phyloP scores from a whole-genome alignment of 2,888 invertebrate genomes.

The Thymelicus acteon region DNA sequence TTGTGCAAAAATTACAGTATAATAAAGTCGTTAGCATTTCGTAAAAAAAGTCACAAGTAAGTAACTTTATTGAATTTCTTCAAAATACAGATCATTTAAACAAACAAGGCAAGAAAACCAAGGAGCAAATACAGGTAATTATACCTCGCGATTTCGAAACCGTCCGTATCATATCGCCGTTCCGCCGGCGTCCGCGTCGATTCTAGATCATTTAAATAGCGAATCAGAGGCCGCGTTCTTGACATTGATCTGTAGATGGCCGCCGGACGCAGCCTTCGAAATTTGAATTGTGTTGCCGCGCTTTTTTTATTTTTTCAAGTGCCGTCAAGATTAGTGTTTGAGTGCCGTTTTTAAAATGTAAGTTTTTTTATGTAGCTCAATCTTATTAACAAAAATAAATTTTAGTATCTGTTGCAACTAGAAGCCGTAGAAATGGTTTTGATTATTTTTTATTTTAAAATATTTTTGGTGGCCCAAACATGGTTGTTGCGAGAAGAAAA shows the following conservation, averaged over 20 bases:
- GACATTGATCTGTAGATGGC: constrained; percentile 70
- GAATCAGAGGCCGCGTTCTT: constrained; percentile 66
- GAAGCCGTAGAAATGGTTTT: too few relatives aligned
- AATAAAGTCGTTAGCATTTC: too few relatives aligned
- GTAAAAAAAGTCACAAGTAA: too few relatives aligned
- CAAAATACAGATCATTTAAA: too few relatives aligned
- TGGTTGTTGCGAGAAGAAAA: too few relatives aligned
- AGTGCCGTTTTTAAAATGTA: constrained; percentile 32
- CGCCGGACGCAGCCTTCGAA: constrained; percentile 54
- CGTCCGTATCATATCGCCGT: constrained; percentile 57
- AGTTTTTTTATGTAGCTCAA: constrained; percentile 19
- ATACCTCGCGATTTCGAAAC: constrained; percentile 52
- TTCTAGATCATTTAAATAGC: constrained; percentile 82
- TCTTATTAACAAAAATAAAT: too few relatives aligned
- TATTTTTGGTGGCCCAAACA: too few relatives aligned
- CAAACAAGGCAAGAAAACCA: constrained; percentile 42
- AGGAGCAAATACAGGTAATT: constrained; percentile 29
- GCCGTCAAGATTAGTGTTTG: constrained; percentile 16
- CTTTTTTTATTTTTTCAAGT: constrained; percentile 12
- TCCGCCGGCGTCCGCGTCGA: constrained; percentile 50
- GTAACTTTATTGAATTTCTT: too few relatives aligned
- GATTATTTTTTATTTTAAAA: too few relatives aligned
- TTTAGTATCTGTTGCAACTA: too few relatives aligned
- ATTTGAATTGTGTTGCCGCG: constrained; percentile 37
- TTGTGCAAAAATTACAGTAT: too few relatives aligned